These are phyloP conservation scores for Epinephelus cyanopodus DNA, from an alignment of 2,113 vertebrate species.

Conservation along the genomic window DNA sequence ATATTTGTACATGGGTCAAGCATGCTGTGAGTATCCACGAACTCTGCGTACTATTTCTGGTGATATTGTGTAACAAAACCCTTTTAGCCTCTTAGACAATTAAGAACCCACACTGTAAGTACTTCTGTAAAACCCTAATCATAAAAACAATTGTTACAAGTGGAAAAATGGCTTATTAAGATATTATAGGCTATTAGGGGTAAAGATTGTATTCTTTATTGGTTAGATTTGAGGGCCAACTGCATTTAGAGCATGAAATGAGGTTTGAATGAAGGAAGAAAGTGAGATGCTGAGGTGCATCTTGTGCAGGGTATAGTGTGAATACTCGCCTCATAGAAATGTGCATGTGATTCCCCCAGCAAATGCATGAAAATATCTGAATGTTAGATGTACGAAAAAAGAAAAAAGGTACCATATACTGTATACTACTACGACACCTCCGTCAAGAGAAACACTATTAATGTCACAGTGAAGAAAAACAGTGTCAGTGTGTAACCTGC, in stretches of 20 bases:
- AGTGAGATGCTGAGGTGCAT: slow-evolving; percentile 15
- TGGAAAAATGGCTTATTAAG: slow-evolving; percentile 49
- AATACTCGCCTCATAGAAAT: slow-evolving; percentile 1
- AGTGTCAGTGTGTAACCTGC: slow-evolving; percentile 9
- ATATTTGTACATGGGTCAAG: slow-evolving; percentile 1
- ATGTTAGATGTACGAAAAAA: too few species aligned
- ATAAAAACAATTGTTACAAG: slow-evolving; percentile 53
- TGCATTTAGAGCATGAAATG: slow-evolving; percentile 43
- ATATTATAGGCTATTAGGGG: slow-evolving; percentile 55
- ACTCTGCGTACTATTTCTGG: background rate
- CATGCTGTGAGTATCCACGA: slow-evolving; percentile 12
- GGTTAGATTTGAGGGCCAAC: slow-evolving; percentile 46
- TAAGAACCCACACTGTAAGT: background rate
- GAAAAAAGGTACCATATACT: too few species aligned
- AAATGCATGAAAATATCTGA: background rate
- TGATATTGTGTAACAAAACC: background rate
- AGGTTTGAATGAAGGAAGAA: slow-evolving; percentile 20
- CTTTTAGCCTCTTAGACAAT: background rate
- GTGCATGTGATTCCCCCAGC: background rate
- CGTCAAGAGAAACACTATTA: slow-evolving; percentile 40
- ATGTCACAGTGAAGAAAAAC: slow-evolving; percentile 26
- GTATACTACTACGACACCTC: background rate
- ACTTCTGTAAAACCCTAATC: slow-evolving; percentile 27
- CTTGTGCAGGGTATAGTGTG: background rate
- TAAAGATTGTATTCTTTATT: slow-evolving; percentile 57